Base-by-base conservation (phyloP, 37 sponge, comb jelly and placozoan genomes). In the Ephydatia muelleri region DNA sequence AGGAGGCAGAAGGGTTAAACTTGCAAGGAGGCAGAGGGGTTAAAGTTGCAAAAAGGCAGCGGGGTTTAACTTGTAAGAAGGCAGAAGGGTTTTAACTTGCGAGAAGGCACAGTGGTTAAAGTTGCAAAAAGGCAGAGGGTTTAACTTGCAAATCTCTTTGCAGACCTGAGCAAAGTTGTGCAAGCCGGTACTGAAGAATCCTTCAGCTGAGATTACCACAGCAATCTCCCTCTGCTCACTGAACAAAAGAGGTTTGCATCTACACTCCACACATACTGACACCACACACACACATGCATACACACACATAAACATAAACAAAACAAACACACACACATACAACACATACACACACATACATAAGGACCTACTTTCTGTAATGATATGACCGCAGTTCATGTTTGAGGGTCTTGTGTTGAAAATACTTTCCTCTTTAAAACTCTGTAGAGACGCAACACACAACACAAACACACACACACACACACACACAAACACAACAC, bases 91-190 rank as follows among this genome's bases (percentile, higher is more conserved):
- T n/a, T n/a, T n/a, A n/a, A n/a, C n/a, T n/a, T n/a, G 16, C 5
- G 23, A 33, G 75, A 32, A 73, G 34, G 16, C 57, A 77, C 38
- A 12, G 16, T 47, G 78, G 25, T n/a, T n/a, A n/a, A 6, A 43
- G 49, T 43, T 12, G 8, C 12, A 37, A 27, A 13, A 0, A 64
- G 43, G 28, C 12, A n/a, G 49, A 47, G 8, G 28, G 67, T n/a
- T n/a, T n/a, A n/a, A n/a, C 32, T 49, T 22, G 16, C 39, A 3
- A 22, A 23, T 6, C 0, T 57, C 23, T 19, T 31, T 29, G 34
- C 84, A 37, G 29, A 93, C 93, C 79, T 90, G 87, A 26, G 76
- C 71, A 2, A 90, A 22, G 32, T 94, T 81, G 65, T 83, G 78
- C 2, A 94, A 38, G 6, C 94, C 94, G 13, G 83, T 88, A 34